Percentiles rank a stretch among this genome's conserved stretches.
phyloP scores from a whole-genome alignment of 1,140 invertebrate species.

The Platorchestia sp. region DNA sequence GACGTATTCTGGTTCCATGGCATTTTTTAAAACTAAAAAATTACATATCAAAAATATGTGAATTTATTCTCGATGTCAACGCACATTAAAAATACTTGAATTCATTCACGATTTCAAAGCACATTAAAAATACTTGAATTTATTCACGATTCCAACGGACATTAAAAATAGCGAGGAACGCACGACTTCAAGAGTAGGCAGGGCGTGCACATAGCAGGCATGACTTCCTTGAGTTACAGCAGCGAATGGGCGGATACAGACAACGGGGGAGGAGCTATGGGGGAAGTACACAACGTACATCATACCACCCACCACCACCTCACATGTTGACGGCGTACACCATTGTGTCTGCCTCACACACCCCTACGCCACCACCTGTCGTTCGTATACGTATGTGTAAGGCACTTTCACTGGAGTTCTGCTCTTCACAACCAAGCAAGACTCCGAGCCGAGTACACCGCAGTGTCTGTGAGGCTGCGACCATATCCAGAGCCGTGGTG shows the following conservation, averaged over 20 bases:
- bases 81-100: too few relatives aligned
- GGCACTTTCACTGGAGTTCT: constrained; percentile 20
- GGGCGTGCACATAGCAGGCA: not conserved
- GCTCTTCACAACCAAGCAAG: constrained; percentile 21
- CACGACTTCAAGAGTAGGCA: not conserved
- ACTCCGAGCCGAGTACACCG: not conserved
- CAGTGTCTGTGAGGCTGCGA: not conserved
- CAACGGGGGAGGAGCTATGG: not conserved
- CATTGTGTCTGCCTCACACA: not conserved
- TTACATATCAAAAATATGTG: too few relatives aligned
- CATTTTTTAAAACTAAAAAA: too few relatives aligned
- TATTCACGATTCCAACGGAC: not conserved
- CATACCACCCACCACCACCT: constrained; percentile 3
- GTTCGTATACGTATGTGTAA: not conserved
- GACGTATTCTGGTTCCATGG: too few relatives aligned
- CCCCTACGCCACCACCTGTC: constrained; percentile 24
- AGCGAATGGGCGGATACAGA: not conserved
- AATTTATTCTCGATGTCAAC: too few relatives aligned
- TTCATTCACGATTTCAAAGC: not conserved
- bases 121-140: not conserved
- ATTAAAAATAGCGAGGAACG: not conserved
- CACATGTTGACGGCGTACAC: not conserved
- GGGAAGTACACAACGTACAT: not conserved
- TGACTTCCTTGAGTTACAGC: not conserved
- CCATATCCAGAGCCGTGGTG: not conserved